Conservation (phyloP, 2,888 invertebrate genomes). For the Hypena proboscidalis region DNA sequence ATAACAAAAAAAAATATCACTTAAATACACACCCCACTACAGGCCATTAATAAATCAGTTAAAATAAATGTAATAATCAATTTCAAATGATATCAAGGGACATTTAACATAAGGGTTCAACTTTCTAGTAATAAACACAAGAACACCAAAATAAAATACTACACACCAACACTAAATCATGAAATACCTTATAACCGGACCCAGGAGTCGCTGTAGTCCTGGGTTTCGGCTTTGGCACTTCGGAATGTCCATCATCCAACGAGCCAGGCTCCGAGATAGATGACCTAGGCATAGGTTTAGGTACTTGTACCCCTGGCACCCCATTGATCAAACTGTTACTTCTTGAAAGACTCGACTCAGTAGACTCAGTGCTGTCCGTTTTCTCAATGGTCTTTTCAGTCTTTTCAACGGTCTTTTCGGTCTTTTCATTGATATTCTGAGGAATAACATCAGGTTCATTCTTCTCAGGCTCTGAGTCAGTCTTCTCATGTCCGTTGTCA, state of each 20-base stretch:
- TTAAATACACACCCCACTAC: no score
- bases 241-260: slow-evolving; percentile 71
- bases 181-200: slow-evolving; percentile 91
- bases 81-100: no score
- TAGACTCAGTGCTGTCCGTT: slow-evolving; percentile 66
- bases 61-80: no score
- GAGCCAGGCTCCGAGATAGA: slow-evolving; percentile 89
- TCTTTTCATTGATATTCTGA: slow-evolving; percentile 41
- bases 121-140: no score
- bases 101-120: no score
- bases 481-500: slow-evolving; percentile 66
- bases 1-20: no score
- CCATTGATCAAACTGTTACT: slow-evolving; percentile 77
- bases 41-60: no score
- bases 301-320: slow-evolving; percentile 82
- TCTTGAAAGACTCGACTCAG: slow-evolving; percentile 64
- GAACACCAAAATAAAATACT: slow-evolving; percentile 21
- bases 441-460: slow-evolving; percentile 46
- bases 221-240: slow-evolving; percentile 87
- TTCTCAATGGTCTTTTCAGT: slow-evolving; percentile 57
- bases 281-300: slow-evolving; percentile 92
- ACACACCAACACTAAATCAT: slow-evolving; percentile 20
- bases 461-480: slow-evolving; percentile 48
- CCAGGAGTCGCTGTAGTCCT: slow-evolving; percentile 88
- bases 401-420: slow-evolving; percentile 37